Evolutionary conservation across 2,797 vertebrate genomes (phyloP).

Genomic region (Malacoraja senta): DNA sequence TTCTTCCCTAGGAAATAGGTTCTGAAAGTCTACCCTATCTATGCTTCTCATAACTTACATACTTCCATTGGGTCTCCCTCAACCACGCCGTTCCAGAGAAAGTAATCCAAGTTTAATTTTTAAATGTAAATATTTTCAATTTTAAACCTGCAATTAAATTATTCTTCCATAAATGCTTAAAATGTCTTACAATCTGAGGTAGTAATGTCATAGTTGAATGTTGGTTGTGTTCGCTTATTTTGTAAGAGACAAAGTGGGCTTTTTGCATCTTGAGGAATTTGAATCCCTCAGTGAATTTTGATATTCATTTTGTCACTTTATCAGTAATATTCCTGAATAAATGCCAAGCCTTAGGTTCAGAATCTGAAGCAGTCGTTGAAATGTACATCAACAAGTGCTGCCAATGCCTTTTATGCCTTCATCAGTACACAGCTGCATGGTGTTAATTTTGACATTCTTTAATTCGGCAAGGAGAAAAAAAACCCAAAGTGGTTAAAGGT

Average conservation of each 20-base stretch:
- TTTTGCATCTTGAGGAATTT: background rate
- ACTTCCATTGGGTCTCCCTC: too few species aligned
- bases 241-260: background rate
- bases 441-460: background rate
- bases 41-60: too few species aligned
- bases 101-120: too few species aligned
- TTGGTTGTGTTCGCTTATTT: background rate
- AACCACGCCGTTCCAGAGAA: too few species aligned
- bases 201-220: background rate
- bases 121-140: background rate
- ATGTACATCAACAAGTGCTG: background rate
- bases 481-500: background rate
- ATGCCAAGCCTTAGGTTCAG: background rate
- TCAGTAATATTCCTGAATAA: background rate
- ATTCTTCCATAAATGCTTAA: background rate
- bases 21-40: too few species aligned
- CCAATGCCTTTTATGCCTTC: background rate
- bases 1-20: too few species aligned
- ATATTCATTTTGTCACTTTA: background rate
- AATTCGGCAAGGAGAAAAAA: background rate
- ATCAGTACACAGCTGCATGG: background rate
- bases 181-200: background rate
- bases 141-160: background rate
- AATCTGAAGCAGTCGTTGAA: background rate
- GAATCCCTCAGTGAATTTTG: background rate